Conservation (phyloP, 2,113 vertebrate species). For the Leuciscus idus region DNA sequence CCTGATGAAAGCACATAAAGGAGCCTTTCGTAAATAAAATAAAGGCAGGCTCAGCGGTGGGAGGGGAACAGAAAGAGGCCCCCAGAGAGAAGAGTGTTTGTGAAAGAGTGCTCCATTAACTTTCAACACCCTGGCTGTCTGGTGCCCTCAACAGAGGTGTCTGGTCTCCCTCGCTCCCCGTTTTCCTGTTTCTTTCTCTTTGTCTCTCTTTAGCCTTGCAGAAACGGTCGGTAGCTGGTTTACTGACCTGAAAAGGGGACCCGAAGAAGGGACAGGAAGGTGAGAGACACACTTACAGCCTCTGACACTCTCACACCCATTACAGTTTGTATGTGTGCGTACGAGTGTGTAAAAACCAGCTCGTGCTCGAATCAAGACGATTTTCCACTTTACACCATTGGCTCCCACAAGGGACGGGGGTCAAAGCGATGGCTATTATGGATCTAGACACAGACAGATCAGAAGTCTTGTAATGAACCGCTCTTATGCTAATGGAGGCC, state of each 20-base stretch:
- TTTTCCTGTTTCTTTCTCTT: constrained; percentile 52
- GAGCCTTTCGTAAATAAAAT: constrained; percentile 75
- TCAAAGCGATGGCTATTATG: constrained; percentile 66
- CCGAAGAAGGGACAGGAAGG: constrained; percentile 55
- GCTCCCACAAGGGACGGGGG: constrained; percentile 74
- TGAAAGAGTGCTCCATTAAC: constrained; percentile 77
- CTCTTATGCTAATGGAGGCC: constrained; percentile 69
- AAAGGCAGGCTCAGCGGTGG: constrained; percentile 72
- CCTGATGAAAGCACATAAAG: constrained; percentile 78
- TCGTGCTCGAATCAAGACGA: constrained; percentile 76
- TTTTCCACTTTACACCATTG: constrained; percentile 82
- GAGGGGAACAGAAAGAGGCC: constrained; percentile 68
- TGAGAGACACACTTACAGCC: constrained; percentile 64
- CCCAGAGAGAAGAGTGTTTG: constrained; percentile 74
- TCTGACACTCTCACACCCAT: constrained; percentile 37
- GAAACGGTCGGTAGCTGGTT: constrained; percentile 35
- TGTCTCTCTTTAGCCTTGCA: constrained; percentile 49
- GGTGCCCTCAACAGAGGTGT: constrained; percentile 68
- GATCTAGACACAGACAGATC: constrained; percentile 67
- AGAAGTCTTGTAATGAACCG: constrained; percentile 75
- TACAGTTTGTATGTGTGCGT: constrained; percentile 7
- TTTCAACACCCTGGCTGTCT: constrained; percentile 70
- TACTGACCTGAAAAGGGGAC: constrained; percentile 59
- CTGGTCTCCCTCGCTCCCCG: constrained; percentile 54
- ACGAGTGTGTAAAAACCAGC: constrained; percentile 65